Conservation (phyloP, 2,113 vertebrate species). For the Eurypyga helias region DNA sequence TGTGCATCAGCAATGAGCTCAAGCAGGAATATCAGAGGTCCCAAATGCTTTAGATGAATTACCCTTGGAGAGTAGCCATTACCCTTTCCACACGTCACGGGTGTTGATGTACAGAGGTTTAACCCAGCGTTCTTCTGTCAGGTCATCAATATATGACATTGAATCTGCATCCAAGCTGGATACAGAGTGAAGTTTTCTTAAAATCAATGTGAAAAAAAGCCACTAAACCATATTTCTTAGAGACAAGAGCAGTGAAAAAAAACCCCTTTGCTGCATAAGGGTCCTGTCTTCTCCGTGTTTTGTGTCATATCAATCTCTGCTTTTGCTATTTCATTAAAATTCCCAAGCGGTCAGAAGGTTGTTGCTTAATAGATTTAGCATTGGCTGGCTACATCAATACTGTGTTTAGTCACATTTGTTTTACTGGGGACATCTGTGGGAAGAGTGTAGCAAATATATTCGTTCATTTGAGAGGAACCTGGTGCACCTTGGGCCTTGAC, state of each 20-base stretch:
- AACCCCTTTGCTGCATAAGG: constrained; percentile 47
- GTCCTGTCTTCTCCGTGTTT: constrained; percentile 51
- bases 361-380: constrained; percentile 70
- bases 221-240: constrained; percentile 65
- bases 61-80: constrained; percentile 57
- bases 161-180: constrained; percentile 57
- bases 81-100: constrained; percentile 35
- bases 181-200: constrained; percentile 55
- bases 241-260: constrained; percentile 66
- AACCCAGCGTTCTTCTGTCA: constrained; percentile 44
- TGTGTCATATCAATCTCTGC: constrained; percentile 64
- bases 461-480: constrained; percentile 31
- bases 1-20: constrained; percentile 60
- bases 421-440: constrained; percentile 48
- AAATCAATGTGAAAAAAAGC: constrained; percentile 56
- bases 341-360: constrained; percentile 65
- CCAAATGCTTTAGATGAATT: constrained; percentile 55
- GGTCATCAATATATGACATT: constrained; percentile 52
- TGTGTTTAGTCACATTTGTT: constrained; percentile 69
- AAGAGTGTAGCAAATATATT: constrained; percentile 58
- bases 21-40: constrained; percentile 43
- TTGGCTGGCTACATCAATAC: constrained; percentile 62
- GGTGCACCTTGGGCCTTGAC: constrained; percentile 33
- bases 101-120: constrained; percentile 62
- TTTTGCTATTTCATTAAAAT: constrained; percentile 72